A percentile compares a stretch with the other conserved stretches of the same genome.
These are phyloP conservation scores for Campylorhamphus procurvoides DNA, from an alignment of 2,113 vertebrate species.

Conservation along the genomic window DNA sequence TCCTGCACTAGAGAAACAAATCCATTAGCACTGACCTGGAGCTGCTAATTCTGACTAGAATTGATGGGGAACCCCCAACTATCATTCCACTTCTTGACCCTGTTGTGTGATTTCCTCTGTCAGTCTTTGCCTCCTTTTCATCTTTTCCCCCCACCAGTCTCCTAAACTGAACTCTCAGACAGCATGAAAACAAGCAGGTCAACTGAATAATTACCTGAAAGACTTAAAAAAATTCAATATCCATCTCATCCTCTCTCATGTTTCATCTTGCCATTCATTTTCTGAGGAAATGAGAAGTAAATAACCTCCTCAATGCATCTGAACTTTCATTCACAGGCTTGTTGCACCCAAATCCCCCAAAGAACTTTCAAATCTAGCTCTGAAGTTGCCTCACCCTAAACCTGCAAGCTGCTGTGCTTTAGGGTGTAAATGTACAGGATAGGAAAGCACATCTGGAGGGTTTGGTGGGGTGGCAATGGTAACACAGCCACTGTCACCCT, in stretches of 20 bases:
- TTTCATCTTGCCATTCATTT: not conserved
- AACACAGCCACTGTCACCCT: not conserved
- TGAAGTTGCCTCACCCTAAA: not conserved
- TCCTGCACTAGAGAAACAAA: not conserved
- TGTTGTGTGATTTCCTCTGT: not conserved
- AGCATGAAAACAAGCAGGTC: not conserved
- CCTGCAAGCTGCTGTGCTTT: not conserved
- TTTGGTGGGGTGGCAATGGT: not conserved
- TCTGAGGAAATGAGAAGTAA: not conserved
- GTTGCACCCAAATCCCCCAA: not conserved
- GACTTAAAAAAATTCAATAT: not conserved
- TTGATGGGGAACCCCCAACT: not conserved
- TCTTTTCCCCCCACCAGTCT: not conserved
- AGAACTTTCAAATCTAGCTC: not conserved
- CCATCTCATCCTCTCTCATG: not conserved
- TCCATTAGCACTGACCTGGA: not conserved
- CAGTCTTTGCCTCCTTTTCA: not conserved
- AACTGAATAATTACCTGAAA: not conserved
- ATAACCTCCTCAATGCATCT: not conserved
- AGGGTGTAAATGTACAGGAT: not conserved
- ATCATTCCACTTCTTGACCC: not conserved
- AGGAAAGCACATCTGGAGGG: not conserved
- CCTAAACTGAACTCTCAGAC: not conserved
- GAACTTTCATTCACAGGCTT: not conserved
- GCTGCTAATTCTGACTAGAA: not conserved